A percentile compares a stretch with the other conserved stretches of the same genome.
Evolutionary conservation across 2,113 vertebrate species (phyloP).

Genomic region (Elephantulus edwardii): DNA sequence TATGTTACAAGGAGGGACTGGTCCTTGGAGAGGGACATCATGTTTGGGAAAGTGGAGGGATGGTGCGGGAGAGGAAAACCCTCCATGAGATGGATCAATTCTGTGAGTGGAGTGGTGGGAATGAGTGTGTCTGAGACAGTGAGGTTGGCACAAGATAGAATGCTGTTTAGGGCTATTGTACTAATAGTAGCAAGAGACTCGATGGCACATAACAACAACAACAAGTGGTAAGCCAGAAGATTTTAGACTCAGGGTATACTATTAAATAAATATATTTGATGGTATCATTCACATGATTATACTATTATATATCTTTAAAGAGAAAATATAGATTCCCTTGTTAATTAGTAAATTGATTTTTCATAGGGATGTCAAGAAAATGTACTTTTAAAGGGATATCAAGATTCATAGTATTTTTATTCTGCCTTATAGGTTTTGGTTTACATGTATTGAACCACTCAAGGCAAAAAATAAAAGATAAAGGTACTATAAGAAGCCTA

Average conservation of each 20-base stretch:
- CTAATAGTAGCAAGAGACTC: no score
- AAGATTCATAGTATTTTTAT: slow-evolving; percentile 16
- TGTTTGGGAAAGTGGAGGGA: no score
- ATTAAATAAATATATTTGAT: slow-evolving; percentile 50
- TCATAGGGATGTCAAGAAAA: slow-evolving; percentile 52
- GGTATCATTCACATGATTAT: neutral
- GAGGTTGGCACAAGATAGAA: no score
- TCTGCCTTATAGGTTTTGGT: neutral
- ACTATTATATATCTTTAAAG: slow-evolving; percentile 3
- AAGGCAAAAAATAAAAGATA: slow-evolving; percentile 16
- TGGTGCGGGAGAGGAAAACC: no score
- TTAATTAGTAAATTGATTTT: slow-evolving; percentile 37
- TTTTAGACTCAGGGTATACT: slow-evolving; percentile 39
- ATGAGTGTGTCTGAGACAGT: no score
- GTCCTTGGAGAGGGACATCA: no score
- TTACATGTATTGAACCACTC: neutral
- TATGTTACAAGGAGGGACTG: no score
- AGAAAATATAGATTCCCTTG: slow-evolving; percentile 45
- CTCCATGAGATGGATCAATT: no score
- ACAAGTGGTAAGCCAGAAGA: slow-evolving; percentile 31
- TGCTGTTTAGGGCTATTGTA: no score
- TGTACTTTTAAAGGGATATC: no score
- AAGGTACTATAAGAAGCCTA: neutral
- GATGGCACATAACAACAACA: no score
- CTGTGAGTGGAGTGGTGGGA: no score